A percentile compares a stretch with the other conserved stretches of the same genome.
These are phyloP conservation scores for Cydia fagiglandana DNA, from an alignment of 1,140 invertebrate genomes.

Conservation along the genomic window DNA sequence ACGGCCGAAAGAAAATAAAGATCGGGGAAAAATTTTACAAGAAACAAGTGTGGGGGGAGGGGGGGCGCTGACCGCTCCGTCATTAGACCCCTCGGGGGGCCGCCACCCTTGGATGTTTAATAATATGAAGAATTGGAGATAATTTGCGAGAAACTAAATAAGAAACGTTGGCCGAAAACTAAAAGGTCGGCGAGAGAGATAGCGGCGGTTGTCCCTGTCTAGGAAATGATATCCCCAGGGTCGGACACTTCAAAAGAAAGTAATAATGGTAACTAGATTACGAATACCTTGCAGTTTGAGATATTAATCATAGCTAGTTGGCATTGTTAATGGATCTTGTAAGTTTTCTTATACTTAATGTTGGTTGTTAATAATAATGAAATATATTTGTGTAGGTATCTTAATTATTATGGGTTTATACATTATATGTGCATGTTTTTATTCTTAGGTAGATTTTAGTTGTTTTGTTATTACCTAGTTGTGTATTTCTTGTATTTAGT, in stretches of 20 bases:
- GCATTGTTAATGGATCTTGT: slow-evolving; percentile 1
- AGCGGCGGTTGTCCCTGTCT: slow-evolving; percentile 39
- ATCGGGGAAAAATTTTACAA: slow-evolving; percentile 78
- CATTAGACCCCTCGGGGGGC: slow-evolving; percentile 60
- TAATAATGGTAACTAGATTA: slow-evolving; percentile 25
- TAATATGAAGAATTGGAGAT: slow-evolving; percentile 79
- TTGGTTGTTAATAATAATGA: too few species aligned
- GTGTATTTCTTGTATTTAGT: too few species aligned
- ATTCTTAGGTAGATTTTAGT: too few species aligned
- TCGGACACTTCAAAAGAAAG: slow-evolving; percentile 28
- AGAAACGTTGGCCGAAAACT: slow-evolving; percentile 77
- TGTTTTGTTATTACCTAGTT: too few species aligned
- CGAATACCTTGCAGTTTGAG: slow-evolving; percentile 1
- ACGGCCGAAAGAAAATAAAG: slow-evolving; percentile 73
- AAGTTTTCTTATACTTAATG: not conserved
- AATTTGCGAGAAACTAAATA: slow-evolving; percentile 79
- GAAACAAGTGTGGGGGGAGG: slow-evolving; percentile 70
- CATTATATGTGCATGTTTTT: too few species aligned
- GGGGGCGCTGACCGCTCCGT: slow-evolving; percentile 71
- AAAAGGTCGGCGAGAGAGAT: slow-evolving; percentile 61
- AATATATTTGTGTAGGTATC: too few species aligned
- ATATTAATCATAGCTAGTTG: not conserved
- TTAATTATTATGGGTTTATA: too few species aligned
- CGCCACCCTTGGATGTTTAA: slow-evolving; percentile 75
- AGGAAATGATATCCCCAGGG: slow-evolving; percentile 20